These are phyloP conservation scores for Microctonus hyperodae DNA, from an alignment of 2,888 invertebrate species.

Conservation along the genomic window DNA sequence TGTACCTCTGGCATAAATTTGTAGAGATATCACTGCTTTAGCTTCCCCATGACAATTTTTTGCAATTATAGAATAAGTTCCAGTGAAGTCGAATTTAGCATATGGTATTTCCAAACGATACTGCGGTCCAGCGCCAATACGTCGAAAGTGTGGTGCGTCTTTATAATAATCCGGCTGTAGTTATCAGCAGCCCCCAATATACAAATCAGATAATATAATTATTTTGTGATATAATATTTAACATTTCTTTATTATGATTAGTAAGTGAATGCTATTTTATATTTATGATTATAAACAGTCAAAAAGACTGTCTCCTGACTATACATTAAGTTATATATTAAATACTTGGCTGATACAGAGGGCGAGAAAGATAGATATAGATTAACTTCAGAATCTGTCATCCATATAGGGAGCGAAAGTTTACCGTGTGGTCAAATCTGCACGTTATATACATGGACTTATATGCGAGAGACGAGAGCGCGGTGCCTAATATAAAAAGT, in stretches of 20 bases:
- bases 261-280: no score
- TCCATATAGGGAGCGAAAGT: conserved; percentile 63
- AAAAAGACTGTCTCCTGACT: conserved; percentile 9
- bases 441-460: conserved; percentile 36
- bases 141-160: conserved; percentile 83
- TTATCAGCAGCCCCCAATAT: conserved; percentile 26
- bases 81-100: conserved; percentile 86
- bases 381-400: conserved; percentile 44
- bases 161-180: conserved; percentile 85
- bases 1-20: conserved; percentile 85
- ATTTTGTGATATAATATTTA: not conserved
- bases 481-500: not conserved
- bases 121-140: conserved; percentile 78
- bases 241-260: not conserved
- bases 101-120: conserved; percentile 86
- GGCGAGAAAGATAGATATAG: conserved; percentile 35
- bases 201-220: not conserved
- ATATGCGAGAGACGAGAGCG: conserved; percentile 14
- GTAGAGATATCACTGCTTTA: conserved; percentile 85
- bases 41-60: conserved; percentile 84
- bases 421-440: conserved; percentile 43
- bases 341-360: conserved; percentile 35
- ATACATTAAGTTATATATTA: conserved; percentile 5
- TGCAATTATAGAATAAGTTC: conserved; percentile 85
- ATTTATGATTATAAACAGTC: conserved; percentile 3